Conservation (phyloP, 2,797 vertebrate species). For the Stomatorhinus walkeri region DNA sequence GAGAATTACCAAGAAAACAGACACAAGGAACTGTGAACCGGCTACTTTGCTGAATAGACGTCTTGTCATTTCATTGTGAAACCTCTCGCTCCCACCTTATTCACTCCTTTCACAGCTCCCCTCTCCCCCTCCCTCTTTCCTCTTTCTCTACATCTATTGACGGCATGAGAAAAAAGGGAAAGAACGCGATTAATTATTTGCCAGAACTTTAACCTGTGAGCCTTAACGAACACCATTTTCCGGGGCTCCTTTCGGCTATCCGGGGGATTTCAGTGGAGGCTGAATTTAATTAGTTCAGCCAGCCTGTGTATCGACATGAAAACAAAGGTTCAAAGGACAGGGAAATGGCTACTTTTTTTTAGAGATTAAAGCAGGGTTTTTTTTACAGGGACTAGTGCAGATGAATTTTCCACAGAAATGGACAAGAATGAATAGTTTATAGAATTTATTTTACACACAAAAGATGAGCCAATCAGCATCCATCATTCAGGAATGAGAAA, state of each 20-base stretch:
- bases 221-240: neutral
- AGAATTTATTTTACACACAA: neutral
- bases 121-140: neutral
- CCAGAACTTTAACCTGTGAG: conserved; percentile 36
- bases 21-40: neutral
- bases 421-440: neutral
- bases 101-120: conserved; percentile 15
- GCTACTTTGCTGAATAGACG: neutral
- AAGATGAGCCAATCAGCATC: neutral
- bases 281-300: conserved; percentile 37
- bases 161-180: conserved; percentile 17
- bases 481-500: neutral
- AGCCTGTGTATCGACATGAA: neutral
- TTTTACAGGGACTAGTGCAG: neutral
- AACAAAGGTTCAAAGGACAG: neutral
- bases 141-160: neutral
- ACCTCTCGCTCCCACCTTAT: neutral
- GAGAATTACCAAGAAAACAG: neutral
- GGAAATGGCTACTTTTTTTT: neutral
- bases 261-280: conserved; percentile 34
- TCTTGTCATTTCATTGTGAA: neutral
- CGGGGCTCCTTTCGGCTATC: neutral
- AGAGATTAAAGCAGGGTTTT: neutral
- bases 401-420: neutral
- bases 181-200: conserved; percentile 47